A percentile compares a stretch with the other conserved stretches of the same genome.
Evolutionary conservation across 2,888 invertebrate genomes (phyloP).

Genomic region (Chymomyza fuscimana): DNA sequence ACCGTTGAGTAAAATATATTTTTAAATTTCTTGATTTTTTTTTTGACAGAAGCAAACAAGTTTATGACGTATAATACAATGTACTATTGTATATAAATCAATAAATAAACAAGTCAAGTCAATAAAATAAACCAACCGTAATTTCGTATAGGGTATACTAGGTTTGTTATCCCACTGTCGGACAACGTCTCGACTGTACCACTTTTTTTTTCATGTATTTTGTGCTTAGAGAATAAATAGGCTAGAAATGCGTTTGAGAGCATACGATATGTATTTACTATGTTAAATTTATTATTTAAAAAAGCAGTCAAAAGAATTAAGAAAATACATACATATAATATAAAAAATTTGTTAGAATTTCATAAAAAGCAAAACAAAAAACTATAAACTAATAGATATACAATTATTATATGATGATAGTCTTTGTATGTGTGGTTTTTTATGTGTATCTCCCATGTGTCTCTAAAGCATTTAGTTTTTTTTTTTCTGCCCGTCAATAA

Average conservation of each 20-base stretch:
- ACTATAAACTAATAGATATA: neutral
- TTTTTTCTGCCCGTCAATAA: slow-evolving; percentile 5
- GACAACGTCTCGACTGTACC: too few species aligned
- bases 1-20: neutral
- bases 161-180: too few species aligned
- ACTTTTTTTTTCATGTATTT: too few species aligned
- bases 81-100: slow-evolving; percentile 10
- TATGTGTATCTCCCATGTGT: neutral
- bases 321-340: neutral
- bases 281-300: too few species aligned
- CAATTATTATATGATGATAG: neutral
- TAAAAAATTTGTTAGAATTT: neutral
- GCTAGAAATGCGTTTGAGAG: too few species aligned
- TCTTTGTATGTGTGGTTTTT: neutral
- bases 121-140: too few species aligned
- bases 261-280: too few species aligned
- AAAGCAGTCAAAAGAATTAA: too few species aligned
- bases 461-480: neutral
- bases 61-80: slow-evolving; percentile 54
- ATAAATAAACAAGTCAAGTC: slow-evolving; percentile 15
- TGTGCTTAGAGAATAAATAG: too few species aligned
- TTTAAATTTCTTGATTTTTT: neutral
- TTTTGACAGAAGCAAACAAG: slow-evolving; percentile 41
- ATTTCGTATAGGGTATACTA: neutral
- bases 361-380: neutral